Percentiles rank a stretch among this genome's conserved stretches.
Conservation (phyloP, 2,797 vertebrate genomes). For the Linurgus olivaceus region DNA sequence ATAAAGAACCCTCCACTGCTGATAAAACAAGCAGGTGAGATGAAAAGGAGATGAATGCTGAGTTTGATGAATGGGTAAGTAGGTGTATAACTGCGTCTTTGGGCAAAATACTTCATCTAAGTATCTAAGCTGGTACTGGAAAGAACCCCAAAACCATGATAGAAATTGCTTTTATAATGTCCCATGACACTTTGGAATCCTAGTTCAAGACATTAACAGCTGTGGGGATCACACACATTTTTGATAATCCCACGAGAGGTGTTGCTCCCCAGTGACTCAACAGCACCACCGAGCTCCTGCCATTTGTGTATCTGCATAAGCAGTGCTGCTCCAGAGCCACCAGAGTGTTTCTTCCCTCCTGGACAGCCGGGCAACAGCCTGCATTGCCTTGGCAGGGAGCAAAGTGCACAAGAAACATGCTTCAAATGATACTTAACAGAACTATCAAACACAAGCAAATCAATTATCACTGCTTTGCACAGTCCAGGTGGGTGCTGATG, state of each 20-base stretch:
- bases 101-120: neutral
- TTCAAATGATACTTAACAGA: neutral
- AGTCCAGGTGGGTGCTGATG: neutral
- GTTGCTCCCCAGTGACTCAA: accelerated
- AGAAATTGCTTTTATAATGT: neutral
- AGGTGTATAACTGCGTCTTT: neutral
- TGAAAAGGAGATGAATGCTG: neutral
- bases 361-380: neutral
- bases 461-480: neutral
- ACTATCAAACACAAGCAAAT: neutral
- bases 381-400: neutral
- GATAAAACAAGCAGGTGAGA: neutral
- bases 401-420: neutral
- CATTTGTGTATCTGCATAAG: neutral
- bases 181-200: neutral
- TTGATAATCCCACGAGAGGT: neutral
- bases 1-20: neutral
- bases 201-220: neutral
- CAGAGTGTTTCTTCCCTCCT: neutral
- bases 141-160: neutral
- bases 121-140: neutral
- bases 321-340: neutral
- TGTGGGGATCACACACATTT: accelerated
- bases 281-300: neutral
- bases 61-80: neutral